Conservation (phyloP, 2,797 vertebrate species). For the Carapus acus region DNA sequence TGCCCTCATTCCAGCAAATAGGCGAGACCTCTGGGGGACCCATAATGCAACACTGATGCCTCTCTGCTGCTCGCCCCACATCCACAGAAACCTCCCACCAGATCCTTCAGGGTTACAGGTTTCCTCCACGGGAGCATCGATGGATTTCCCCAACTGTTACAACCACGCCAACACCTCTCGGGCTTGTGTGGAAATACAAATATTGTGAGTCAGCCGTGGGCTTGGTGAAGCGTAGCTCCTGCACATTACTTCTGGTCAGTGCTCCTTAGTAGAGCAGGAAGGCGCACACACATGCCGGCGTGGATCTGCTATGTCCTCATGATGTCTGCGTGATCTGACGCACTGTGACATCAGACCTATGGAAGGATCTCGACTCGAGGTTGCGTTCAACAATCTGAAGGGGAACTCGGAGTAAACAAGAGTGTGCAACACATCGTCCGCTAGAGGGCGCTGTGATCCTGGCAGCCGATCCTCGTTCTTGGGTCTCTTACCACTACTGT, state of each 20-base stretch:
- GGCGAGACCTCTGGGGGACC: constrained; percentile 18
- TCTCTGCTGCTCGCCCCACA: constrained; percentile 14
- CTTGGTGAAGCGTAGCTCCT: constrained; percentile 45
- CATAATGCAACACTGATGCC: constrained; percentile 16
- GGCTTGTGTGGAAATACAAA: background rate
- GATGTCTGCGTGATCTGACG: no score
- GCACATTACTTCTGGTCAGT: constrained; percentile 16
- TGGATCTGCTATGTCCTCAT: no score
- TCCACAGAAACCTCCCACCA: no score
- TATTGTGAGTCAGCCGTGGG: constrained; percentile 15
- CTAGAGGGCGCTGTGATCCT: no score
- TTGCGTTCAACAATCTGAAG: no score
- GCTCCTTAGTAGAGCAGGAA: constrained; percentile 9
- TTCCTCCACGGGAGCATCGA: background rate
- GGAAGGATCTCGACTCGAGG: no score
- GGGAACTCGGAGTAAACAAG: no score
- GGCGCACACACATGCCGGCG: no score
- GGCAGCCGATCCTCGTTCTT: no score
- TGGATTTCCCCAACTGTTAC: background rate
- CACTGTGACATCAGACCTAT: no score
- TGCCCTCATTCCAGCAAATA: constrained; percentile 31
- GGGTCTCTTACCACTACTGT: no score
- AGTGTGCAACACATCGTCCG: no score
- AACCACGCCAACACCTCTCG: constrained; percentile 3
- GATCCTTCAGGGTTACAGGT: background rate